phyloP scores from a whole-genome alignment of 2,113 vertebrate species.

The Amazona vittata region DNA sequence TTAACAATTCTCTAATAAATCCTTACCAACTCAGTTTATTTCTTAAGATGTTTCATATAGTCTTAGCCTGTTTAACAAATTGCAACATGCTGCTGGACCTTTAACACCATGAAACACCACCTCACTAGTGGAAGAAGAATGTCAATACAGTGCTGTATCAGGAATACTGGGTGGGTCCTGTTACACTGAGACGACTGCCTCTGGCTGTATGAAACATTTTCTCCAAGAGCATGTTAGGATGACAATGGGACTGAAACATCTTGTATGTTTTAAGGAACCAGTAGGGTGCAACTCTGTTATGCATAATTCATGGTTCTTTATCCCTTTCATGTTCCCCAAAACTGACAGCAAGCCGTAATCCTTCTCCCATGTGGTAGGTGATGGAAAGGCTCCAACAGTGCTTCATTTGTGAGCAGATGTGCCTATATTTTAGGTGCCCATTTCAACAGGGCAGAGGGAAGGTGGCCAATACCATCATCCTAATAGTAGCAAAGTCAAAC shows the following conservation, averaged over 20 bases:
- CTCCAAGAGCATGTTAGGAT: neutral
- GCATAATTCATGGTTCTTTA: conserved; percentile 33
- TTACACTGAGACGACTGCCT: neutral
- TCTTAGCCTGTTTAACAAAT: neutral
- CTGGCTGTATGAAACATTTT: conserved; percentile 29
- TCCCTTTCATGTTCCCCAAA: conserved; percentile 25
- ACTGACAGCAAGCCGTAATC: neutral
- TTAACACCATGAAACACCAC: neutral
- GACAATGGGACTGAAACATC: conserved; percentile 50
- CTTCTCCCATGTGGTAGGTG: conserved; percentile 6
- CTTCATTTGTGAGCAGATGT: neutral
- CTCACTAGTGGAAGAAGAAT: neutral
- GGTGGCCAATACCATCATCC: neutral
- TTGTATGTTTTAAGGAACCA: conserved; percentile 44
- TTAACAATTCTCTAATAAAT: neutral
- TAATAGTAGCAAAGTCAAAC: neutral
- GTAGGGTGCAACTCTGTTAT: conserved; percentile 36
- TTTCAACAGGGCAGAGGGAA: neutral
- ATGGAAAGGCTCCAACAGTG: neutral
- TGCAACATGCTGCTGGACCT: neutral
- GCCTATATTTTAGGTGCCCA: neutral
- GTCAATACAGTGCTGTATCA: neutral
- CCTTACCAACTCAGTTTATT: neutral
- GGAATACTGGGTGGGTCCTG: neutral
- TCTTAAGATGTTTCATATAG: neutral